These are phyloP conservation scores for Rhegmatorhina hoffmannsi DNA, from an alignment of 2,113 vertebrate species.

Conservation along the genomic window DNA sequence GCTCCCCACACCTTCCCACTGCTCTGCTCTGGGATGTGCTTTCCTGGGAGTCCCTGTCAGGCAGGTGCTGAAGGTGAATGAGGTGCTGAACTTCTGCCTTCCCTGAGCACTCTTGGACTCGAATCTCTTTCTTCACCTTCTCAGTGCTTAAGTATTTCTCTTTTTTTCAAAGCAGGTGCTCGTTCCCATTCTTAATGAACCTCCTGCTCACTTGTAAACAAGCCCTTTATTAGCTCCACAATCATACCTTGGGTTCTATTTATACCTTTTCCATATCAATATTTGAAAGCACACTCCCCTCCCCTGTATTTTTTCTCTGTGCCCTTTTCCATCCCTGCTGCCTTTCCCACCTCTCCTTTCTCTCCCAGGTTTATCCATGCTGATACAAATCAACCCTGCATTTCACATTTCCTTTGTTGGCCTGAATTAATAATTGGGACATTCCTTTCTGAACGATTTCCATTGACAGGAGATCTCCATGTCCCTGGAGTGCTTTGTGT, in stretches of 20 bases:
- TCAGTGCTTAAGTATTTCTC: not conserved
- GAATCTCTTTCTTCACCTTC: not conserved
- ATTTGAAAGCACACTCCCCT: constrained; percentile 40
- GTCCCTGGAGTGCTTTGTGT: not conserved
- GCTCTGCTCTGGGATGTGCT: not conserved
- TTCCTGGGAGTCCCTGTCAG: rapidly evolving
- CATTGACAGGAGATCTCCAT: not conserved
- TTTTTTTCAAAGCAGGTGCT: constrained; percentile 25
- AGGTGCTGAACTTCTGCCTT: not conserved
- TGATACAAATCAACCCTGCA: not conserved
- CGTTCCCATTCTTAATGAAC: constrained; percentile 10
- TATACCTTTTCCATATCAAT: constrained; percentile 47
- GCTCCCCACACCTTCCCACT: rapidly evolving
- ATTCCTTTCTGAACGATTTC: not conserved
- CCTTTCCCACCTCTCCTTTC: not conserved
- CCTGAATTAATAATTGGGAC: not conserved
- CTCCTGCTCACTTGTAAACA: constrained; percentile 38
- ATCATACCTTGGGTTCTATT: constrained; percentile 36
- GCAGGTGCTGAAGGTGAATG: rapidly evolving
- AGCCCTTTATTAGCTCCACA: constrained; percentile 40
- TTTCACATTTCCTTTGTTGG: not conserved
- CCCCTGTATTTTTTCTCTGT: not conserved
- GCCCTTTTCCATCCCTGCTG: not conserved
- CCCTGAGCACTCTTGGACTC: not conserved
- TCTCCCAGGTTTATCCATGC: not conserved